Evolutionary conservation across 2,797 vertebrate genomes (phyloP), one percentile per base, ranked within the genome.

Genomic region (Enteromius mattozi): DNA sequence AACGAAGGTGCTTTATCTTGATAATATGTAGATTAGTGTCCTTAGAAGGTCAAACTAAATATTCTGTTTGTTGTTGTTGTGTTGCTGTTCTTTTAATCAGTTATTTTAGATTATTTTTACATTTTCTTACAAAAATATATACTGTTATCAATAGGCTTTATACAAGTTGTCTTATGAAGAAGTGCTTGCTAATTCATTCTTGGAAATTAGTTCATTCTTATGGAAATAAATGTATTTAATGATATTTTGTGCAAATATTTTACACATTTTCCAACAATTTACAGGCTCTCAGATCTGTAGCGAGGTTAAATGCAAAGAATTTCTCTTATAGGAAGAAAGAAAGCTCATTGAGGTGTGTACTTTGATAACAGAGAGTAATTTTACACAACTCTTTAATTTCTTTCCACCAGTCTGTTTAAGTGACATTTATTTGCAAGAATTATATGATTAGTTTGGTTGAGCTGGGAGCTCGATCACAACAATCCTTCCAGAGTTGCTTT

Each of bases 361-460:
- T 63, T 63, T 63, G 24, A 27, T 16, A 63, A 63, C 61, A 71
- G n/a, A 13, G 45, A 19, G 9, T 35, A 33, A 56, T 16, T 37
- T 24, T 24, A 37, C 19, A 37, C 19, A 35, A 56, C 21, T 56
- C 12, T 76, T n/a, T 24, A 10, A 71, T 59, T 71, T 6, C 17
- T 40, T 9, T n/a, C 4, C 54, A 61, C 33, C 51, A 42, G 16
- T n/a, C 5, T 66, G 5, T 66, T 33, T 14, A 24, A 51, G 6
- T 65, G 54, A 65, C 27, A 51, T 66, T 27, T 27, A 66, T 66
- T 74, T 75, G 8, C 4, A 74, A 66, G 5, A 74, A 74, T 45
- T 65, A 19, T 24, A 61, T 40, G 19, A 42, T 63, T 49, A 17
- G 30, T 76, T 82, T 74, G 19, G 21, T 66, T 74, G 27, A n/a